Conservation (phyloP, 2,888 invertebrate species). For the Antheraea yamamai region DNA sequence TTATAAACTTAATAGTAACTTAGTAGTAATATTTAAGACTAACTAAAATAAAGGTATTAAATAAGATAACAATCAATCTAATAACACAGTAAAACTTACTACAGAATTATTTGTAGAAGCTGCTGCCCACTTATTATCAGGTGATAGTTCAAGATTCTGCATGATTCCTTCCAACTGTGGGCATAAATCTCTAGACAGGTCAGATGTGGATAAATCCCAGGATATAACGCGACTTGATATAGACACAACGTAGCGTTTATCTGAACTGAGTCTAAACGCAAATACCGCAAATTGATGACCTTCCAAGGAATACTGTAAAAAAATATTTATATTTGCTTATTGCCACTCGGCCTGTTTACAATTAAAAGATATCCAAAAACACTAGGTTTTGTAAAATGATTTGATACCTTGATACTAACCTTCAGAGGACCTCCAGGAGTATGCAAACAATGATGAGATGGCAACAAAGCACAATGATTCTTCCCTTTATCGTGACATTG, state of each 20-base stretch:
- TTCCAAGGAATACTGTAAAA: conserved; percentile 94
- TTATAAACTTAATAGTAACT: no score
- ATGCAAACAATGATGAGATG: conserved; percentile 97
- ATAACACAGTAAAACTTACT: conserved; percentile 55
- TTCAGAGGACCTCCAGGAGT: conserved; percentile 99
- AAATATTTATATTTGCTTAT: not conserved
- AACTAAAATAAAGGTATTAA: not conserved
- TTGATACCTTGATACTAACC: conserved; percentile 71
- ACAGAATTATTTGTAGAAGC: conserved; percentile 98
- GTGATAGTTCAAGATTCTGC: conserved; percentile 95
- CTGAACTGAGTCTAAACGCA: conserved; percentile 93
- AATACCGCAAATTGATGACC: conserved; percentile 99
- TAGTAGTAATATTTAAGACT: no score
- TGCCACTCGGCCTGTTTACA: no score
- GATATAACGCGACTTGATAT: conserved; percentile 98
- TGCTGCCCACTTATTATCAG: conserved; percentile 97
- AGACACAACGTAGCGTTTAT: conserved; percentile 95
- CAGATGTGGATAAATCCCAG: conserved; percentile 97
- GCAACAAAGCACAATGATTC: conserved; percentile 93
- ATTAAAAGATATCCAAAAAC: not conserved
- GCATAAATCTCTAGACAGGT: conserved; percentile 95
- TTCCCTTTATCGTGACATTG: conserved; percentile 96
- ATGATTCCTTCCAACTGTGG: conserved; percentile 97
- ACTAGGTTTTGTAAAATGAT: not conserved
- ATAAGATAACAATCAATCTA: not conserved